A percentile compares a stretch with the other conserved stretches of the same genome.
phyloP scores from a whole-genome alignment of 1,140 invertebrate genomes.

The Bombus waltoni region DNA sequence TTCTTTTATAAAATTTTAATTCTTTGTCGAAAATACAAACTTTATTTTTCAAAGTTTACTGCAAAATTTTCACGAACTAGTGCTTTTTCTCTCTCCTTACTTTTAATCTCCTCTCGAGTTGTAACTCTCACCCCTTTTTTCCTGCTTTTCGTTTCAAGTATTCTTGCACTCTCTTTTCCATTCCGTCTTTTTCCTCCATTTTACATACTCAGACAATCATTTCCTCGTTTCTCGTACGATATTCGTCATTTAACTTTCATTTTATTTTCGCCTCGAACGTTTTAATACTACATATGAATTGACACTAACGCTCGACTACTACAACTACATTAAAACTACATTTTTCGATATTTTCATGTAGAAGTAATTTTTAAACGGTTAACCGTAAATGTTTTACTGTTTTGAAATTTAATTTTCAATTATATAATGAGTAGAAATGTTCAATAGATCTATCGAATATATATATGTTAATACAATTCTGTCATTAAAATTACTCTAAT shows the following conservation, averaged over 20 bases:
- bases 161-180: background rate
- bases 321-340: too few relatives aligned
- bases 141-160: background rate
- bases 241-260: background rate
- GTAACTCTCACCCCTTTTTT: background rate
- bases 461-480: too few relatives aligned
- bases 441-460: too few relatives aligned
- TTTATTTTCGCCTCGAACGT: background rate
- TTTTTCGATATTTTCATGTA: too few relatives aligned
- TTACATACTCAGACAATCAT: background rate
- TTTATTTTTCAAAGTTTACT: background rate
- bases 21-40: too few relatives aligned
- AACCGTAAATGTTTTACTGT: too few relatives aligned
- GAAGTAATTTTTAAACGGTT: too few relatives aligned
- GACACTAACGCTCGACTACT: background rate
- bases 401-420: too few relatives aligned
- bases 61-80: background rate
- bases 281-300: background rate
- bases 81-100: background rate
- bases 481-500: too few relatives aligned
- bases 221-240: background rate
- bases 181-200: background rate
- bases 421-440: too few relatives aligned
- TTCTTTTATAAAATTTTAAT: too few relatives aligned
- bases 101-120: constrained; percentile 10